Evolutionary conservation across 2,797 vertebrate species (phyloP).

Genomic region (Potorous gilbertii): DNA sequence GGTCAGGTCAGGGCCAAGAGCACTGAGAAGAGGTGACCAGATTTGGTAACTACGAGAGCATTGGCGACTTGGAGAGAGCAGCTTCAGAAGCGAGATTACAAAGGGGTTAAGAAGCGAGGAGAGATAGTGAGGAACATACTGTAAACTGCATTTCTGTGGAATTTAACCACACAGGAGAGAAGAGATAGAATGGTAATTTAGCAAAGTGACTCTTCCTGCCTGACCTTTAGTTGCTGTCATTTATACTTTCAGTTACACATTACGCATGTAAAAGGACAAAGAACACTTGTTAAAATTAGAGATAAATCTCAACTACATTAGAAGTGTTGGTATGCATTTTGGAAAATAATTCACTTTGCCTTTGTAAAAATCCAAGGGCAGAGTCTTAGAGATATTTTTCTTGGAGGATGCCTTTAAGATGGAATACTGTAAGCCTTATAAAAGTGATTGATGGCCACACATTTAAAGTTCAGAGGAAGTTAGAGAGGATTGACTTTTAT

Average conservation of each 20-base stretch:
- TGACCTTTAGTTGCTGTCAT: neutral
- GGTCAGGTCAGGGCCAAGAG: neutral
- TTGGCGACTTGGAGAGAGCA: neutral
- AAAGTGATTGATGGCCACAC: neutral
- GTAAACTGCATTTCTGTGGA: neutral
- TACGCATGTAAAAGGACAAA: neutral
- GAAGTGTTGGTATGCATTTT: slow-evolving; percentile 27
- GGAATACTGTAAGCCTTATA: neutral
- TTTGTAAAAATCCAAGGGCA: slow-evolving; percentile 19
- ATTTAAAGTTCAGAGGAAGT: slow-evolving; percentile 27
- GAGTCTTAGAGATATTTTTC: slow-evolving; percentile 18
- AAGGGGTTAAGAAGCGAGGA: neutral
- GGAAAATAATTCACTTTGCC: slow-evolving; percentile 26
- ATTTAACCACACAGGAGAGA: neutral
- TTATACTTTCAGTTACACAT: neutral
- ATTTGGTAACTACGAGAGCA: neutral
- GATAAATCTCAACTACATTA: slow-evolving; percentile 26
- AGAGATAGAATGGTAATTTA: neutral
- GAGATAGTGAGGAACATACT: neutral
- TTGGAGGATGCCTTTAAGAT: slow-evolving; percentile 1
- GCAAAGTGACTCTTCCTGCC: neutral
- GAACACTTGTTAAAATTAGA: slow-evolving; percentile 3
- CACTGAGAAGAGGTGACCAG: neutral
- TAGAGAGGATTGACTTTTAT: slow-evolving; percentile 13
- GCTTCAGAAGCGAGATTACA: neutral